Conservation (phyloP, 1,140 invertebrate species). For the Drosophila virilis region DNA sequence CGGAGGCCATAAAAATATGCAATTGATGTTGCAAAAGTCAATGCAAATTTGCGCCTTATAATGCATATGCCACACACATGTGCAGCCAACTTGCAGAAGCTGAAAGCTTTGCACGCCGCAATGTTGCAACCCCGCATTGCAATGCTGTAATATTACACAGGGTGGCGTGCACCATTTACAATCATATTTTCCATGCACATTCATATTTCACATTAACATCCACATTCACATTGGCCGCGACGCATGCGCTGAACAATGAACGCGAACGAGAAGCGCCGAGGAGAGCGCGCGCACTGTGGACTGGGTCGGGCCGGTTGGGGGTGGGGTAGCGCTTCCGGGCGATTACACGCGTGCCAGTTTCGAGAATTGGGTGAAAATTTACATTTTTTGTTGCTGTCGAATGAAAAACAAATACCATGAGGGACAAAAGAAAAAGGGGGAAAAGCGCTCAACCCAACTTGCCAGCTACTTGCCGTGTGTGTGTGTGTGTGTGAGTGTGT, state of each 20-base stretch:
- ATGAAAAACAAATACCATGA: slow-evolving; percentile 70
- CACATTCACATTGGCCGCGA: slow-evolving; percentile 15
- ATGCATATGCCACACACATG: slow-evolving; percentile 16
- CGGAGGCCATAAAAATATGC: not conserved
- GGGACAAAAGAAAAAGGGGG: slow-evolving; percentile 20
- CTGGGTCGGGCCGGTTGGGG: no score
- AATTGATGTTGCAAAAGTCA: slow-evolving; percentile 35
- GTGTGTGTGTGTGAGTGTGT: slow-evolving; percentile 6
- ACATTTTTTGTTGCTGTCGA: slow-evolving; percentile 67
- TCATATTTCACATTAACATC: slow-evolving; percentile 11
- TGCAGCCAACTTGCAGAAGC: slow-evolving; percentile 30
- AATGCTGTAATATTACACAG: slow-evolving; percentile 17
- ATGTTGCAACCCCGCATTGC: slow-evolving; percentile 4
- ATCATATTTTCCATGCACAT: slow-evolving; percentile 13
- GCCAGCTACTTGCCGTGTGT: not conserved
- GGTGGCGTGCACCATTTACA: slow-evolving; percentile 5
- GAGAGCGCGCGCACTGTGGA: slow-evolving; percentile 8
- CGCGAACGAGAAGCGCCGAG: slow-evolving; percentile 1
- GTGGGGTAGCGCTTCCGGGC: slow-evolving; percentile 65
- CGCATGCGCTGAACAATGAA: slow-evolving; percentile 35
- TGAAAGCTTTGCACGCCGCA: slow-evolving; percentile 37
- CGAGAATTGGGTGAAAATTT: slow-evolving; percentile 78
- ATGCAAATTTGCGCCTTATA: slow-evolving; percentile 49
- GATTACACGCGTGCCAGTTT: slow-evolving; percentile 75
- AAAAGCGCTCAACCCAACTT: slow-evolving; percentile 27